phyloP scores from a whole-genome alignment of 92 coral and sea anemone species.

The Porites divaricata region DNA sequence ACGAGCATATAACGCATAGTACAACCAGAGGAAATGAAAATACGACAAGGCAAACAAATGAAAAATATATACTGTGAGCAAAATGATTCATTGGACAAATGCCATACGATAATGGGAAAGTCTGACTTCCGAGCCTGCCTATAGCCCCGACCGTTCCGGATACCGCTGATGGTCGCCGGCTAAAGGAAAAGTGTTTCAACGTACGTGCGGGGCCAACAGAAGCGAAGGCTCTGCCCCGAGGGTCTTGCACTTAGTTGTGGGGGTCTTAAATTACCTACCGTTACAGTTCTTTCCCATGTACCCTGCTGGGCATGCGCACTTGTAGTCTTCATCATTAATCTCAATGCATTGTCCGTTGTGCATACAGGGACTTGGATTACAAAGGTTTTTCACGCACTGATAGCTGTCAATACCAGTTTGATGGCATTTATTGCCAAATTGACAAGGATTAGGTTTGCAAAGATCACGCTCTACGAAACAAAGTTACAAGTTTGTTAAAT shows the following conservation, averaged over 20 bases:
- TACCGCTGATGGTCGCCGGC: too few species aligned
- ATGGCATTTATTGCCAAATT: conserved; percentile 90
- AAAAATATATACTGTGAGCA: not conserved
- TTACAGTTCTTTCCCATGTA: conserved; percentile 85
- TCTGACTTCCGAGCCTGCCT: not conserved
- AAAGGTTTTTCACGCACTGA: conserved; percentile 94
- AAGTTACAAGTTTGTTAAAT: not conserved
- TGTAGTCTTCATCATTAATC: conserved; percentile 85
- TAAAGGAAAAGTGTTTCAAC: too few species aligned
- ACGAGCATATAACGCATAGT: too few species aligned
- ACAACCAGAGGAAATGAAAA: too few species aligned
- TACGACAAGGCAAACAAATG: too few species aligned
- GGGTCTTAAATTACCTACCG: conserved; percentile 56
- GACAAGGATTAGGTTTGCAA: conserved; percentile 98
- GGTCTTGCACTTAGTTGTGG: too few species aligned
- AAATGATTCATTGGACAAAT: too few species aligned
- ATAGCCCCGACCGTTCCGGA: too few species aligned
- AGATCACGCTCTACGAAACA: conserved; percentile 80
- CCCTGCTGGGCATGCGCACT: conserved; percentile 82
- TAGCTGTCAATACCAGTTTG: conserved; percentile 90
- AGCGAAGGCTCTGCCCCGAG: too few species aligned
- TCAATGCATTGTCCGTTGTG: conserved; percentile 90
- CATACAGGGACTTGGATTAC: conserved; percentile 95
- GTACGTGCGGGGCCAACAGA: too few species aligned
- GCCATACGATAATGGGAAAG: not conserved